phyloP scores from a whole-genome alignment of 2,797 vertebrate genomes.

The Peromyscus melanophrys region DNA sequence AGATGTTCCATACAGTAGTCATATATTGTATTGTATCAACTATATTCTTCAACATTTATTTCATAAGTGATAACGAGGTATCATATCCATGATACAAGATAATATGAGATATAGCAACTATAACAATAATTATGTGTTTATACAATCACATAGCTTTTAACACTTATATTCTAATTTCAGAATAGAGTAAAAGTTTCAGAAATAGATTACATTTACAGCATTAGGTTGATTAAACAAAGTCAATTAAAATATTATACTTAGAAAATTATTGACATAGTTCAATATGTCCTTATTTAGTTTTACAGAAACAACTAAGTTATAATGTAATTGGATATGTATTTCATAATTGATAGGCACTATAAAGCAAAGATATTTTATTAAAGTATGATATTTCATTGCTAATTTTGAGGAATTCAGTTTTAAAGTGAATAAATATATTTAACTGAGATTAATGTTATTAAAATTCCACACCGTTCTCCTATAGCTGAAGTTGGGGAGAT shows the following conservation, averaged over 20 bases:
- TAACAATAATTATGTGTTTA: background rate
- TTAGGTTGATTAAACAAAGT: background rate
- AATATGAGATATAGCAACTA: background rate
- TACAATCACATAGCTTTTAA: background rate
- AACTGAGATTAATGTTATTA: background rate
- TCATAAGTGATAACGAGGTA: background rate
- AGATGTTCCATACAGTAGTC: background rate
- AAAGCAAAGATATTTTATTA: background rate
- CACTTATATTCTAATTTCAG: conserved; percentile 1
- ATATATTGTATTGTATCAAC: background rate
- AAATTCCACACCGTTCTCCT: background rate
- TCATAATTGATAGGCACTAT: background rate
- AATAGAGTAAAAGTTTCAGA: background rate
- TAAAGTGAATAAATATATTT: background rate
- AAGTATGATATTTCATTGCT: background rate
- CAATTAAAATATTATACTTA: background rate
- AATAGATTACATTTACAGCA: background rate
- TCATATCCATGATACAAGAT: background rate
- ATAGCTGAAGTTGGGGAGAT: background rate
- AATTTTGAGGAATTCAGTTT: background rate
- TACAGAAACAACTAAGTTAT: background rate
- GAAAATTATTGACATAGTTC: background rate
- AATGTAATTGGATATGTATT: background rate
- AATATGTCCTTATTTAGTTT: background rate
- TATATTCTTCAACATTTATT: background rate